These are phyloP conservation scores for Psilopsiagon aurifrons DNA, from an alignment of 2,113 vertebrate species.

Conservation along the genomic window DNA sequence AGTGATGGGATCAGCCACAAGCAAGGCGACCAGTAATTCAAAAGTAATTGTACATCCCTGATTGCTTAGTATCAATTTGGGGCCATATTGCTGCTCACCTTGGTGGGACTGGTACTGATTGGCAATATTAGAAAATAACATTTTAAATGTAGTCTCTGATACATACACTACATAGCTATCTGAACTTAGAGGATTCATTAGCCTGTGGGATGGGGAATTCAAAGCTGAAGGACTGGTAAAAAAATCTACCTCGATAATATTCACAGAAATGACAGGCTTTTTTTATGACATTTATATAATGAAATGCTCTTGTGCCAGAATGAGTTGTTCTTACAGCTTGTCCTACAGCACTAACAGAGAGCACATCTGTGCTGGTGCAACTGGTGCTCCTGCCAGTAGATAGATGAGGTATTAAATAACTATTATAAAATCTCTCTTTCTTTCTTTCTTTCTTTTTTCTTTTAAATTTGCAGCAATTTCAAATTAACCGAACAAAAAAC, in stretches of 20 bases:
- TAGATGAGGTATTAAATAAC: not conserved
- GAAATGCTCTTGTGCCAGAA: not conserved
- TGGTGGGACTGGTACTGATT: not conserved
- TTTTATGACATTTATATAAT: not conserved
- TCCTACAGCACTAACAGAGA: not conserved
- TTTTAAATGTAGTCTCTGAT: not conserved
- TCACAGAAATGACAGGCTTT: not conserved
- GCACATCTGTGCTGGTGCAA: not conserved
- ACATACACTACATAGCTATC: not conserved
- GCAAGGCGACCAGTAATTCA: not conserved
- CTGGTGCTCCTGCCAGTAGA: not conserved
- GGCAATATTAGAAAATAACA: not conserved
- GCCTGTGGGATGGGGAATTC: not conserved
- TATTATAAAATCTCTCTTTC: not conserved
- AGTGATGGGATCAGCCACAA: not conserved
- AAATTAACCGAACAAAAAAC: not conserved
- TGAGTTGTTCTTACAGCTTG: not conserved
- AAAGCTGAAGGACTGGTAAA: slow-evolving; percentile 13
- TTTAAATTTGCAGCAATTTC: not conserved
- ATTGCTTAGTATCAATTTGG: not conserved
- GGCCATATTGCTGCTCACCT: not conserved
- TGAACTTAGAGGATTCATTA: slow-evolving; percentile 6
- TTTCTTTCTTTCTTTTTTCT: too few relatives aligned
- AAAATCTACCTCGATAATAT: not conserved
- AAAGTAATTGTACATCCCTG: not conserved